Conservation (phyloP, 23 tunicate genomes). For the Trididemnum clinides region DNA sequence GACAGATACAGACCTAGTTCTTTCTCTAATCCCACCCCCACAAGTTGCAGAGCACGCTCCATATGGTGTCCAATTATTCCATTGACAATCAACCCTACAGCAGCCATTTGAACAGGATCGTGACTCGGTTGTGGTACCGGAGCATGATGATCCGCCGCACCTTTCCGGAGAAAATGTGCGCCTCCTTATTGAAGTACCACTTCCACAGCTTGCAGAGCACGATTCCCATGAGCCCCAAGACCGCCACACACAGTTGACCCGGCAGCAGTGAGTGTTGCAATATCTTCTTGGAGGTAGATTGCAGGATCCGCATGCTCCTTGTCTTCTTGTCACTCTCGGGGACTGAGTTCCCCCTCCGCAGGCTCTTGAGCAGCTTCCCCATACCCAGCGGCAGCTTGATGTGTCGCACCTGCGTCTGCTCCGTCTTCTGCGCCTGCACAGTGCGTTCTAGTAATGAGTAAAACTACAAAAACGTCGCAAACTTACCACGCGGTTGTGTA, state of each 20-base stretch:
- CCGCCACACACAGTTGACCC: neutral
- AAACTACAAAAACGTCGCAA: no score
- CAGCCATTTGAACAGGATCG: neutral
- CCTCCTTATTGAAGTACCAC: neutral
- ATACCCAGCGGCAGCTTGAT: neutral
- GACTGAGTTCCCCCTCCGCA: constrained; percentile 1
- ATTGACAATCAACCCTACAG: neutral
- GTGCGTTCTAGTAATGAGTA: no score
- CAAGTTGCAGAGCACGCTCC: neutral
- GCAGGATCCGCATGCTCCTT: constrained; percentile 3
- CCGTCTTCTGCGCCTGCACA: neutral
- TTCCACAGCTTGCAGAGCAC: neutral
- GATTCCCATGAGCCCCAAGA: neutral
- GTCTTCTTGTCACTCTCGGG: neutral
- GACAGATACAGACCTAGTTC: neutral
- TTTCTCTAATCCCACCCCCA: neutral
- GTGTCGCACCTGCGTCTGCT: neutral
- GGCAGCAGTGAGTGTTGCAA: neutral
- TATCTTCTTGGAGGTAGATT: neutral
- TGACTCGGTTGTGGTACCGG: neutral
- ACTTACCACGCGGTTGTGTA: no score
- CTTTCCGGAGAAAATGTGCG: neutral
- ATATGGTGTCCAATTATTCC: neutral
- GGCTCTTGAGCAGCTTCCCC: constrained; percentile 2
- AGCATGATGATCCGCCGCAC: neutral